phyloP scores from a whole-genome alignment of 2,888 invertebrate species.

The Epirrhoe tristata region DNA sequence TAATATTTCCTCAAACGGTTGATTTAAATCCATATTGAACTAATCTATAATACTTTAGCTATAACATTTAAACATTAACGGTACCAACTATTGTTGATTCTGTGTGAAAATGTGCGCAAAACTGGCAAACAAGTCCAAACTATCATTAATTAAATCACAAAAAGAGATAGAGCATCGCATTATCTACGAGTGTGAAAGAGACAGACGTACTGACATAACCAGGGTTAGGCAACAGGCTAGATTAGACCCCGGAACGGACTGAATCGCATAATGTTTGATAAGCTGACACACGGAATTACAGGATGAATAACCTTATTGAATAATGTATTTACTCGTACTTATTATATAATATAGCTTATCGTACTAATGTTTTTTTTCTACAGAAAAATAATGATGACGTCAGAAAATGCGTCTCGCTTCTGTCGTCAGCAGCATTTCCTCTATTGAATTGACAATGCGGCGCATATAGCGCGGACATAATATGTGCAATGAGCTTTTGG shows the following conservation, averaged over 20 bases:
- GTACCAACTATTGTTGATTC: slow-evolving; percentile 2
- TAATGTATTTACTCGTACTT: no score
- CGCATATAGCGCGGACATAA: no score
- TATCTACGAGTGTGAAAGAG: slow-evolving; percentile 20
- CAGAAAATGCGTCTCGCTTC: no score
- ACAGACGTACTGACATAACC: slow-evolving; percentile 28
- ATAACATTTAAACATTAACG: neutral
- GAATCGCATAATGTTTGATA: slow-evolving; percentile 49
- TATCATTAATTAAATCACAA: slow-evolving; percentile 23
- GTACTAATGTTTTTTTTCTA: no score
- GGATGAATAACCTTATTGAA: slow-evolving; percentile 3
- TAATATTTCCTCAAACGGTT: no score
- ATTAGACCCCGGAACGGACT: slow-evolving; percentile 40
- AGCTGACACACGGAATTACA: slow-evolving; percentile 46
- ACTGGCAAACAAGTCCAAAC: slow-evolving; percentile 10
- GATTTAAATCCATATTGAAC: no score
- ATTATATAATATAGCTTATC: no score
- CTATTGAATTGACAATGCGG: no score
- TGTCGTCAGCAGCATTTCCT: no score
- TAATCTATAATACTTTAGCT: no score
- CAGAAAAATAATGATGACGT: no score
- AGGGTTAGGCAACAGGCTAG: slow-evolving; percentile 34
- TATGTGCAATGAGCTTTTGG: no score
- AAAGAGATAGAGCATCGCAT: slow-evolving; percentile 13
- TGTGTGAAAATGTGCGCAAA: slow-evolving; percentile 4